Evolutionary conservation across 1,140 invertebrate species (phyloP).

Genomic region (Drosophila kikkawai): DNA sequence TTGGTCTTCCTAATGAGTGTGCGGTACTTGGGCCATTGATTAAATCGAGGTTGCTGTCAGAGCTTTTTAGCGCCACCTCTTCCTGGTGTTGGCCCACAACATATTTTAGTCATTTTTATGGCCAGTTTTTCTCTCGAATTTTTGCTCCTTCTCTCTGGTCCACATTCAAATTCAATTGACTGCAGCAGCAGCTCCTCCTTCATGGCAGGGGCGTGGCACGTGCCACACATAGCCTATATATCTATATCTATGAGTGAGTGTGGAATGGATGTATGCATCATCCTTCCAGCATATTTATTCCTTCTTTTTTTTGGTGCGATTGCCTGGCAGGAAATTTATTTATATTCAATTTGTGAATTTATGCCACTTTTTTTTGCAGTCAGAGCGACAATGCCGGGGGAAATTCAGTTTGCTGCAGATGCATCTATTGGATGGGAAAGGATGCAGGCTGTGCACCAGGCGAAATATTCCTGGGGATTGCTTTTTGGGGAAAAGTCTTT

Average conservation of each 20-base stretch:
- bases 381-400: conserved; percentile 45
- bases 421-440: conserved; percentile 28
- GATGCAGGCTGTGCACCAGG: conserved; percentile 22
- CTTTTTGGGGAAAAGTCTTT: not conserved
- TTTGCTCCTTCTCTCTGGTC: not conserved
- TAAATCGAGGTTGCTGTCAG: conserved; percentile 19
- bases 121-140: conserved; percentile 23
- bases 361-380: conserved; percentile 49
- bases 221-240: conserved; percentile 46
- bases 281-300: conserved; percentile 59
- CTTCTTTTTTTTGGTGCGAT: conserved; percentile 36
- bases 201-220: conserved; percentile 54
- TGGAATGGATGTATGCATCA: conserved; percentile 33
- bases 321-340: conserved; percentile 79
- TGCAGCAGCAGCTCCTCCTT: conserved; percentile 20
- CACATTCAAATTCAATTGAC: conserved; percentile 71
- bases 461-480: conserved; percentile 10
- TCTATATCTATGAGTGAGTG: conserved; percentile 27
- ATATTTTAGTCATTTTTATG: conserved; percentile 57
- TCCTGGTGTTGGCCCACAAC: conserved; percentile 29
- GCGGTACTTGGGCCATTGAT: conserved; percentile 54
- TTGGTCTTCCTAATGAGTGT: conserved; percentile 61
- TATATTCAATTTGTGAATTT: conserved; percentile 81
- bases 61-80: conserved; percentile 16
- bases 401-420: conserved; percentile 62